Evolutionary conservation across 2,888 invertebrate species (phyloP), one percentile per base, ranked within the genome.

Genomic region (Drosophila meridionalis): DNA sequence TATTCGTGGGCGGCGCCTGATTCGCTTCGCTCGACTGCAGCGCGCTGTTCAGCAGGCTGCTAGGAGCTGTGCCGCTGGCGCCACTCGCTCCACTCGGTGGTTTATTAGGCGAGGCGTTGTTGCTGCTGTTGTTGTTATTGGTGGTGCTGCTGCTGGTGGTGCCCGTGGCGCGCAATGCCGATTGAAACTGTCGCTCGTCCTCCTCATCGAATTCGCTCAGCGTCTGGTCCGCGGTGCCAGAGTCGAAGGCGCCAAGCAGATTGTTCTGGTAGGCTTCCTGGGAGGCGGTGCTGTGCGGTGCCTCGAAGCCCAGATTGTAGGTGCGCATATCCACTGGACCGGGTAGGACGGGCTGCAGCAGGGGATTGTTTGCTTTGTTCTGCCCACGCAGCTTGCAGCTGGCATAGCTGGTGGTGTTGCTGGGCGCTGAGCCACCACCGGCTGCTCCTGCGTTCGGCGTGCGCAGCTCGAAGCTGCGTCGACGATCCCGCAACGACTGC

Each of bases 271-370:
- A 95, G 0, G 95, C 94, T 75, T 95, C 95, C 69, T 93, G 93
- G 26, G 92, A 92, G 11, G 92, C 90, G 6, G 93, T 94, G 75
- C 94, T 94, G 63, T 94, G 92, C 26, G 94, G 93, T 28, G 92
- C 89, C 69, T 93, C 93, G 57, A 92, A 93, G 34, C 91, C 92
- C 28, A 95, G 94, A 89, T 95, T 96, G 91, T 97, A 97, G 0
- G 97, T 97, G 62, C 97, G 95, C 97, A 97, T 97, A 91, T 97
- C 97, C 0, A 97, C 97, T 0, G 97, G 97, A 2, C 97, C 97
- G 0, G 97, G 97, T 74, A 97, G 92, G 59, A 97, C 95, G 0
- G 97, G 96, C 78, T 95, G 93, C 72, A 95, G 94, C 26, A 94
- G 90, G 50, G 93, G 94, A 53, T 93, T 82, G 6, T 48, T 70